Conservation (phyloP, 2,888 invertebrate species). For the Lepidochrysops patricia region DNA sequence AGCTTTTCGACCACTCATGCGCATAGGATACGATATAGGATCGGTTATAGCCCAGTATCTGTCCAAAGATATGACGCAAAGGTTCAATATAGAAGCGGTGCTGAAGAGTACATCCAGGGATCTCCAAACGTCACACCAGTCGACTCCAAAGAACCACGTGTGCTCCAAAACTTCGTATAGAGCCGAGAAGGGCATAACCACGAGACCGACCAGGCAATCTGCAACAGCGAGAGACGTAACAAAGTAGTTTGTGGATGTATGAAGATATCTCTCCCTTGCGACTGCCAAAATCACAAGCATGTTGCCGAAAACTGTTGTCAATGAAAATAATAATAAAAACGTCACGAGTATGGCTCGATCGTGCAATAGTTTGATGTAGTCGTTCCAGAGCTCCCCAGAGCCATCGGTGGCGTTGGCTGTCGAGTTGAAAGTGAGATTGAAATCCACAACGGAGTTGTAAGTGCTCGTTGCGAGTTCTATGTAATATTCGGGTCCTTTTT, state of each 20-base stretch:
- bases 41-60: slow-evolving; percentile 99
- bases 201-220: slow-evolving; percentile 95
- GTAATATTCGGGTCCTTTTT: slow-evolving; percentile 49
- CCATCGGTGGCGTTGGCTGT: slow-evolving; percentile 44
- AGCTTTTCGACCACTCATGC: slow-evolving; percentile 92
- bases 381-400: slow-evolving; percentile 53
- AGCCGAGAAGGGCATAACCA: slow-evolving; percentile 98
- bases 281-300: slow-evolving; percentile 95
- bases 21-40: slow-evolving; percentile 96
- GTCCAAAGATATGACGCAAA: slow-evolving; percentile 97
- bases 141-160: slow-evolving; percentile 94
- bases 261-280: slow-evolving; percentile 91
- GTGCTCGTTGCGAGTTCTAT: slow-evolving; percentile 37
- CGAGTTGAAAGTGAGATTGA: slow-evolving; percentile 48
- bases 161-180: slow-evolving; percentile 91
- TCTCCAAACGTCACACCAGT: slow-evolving; percentile 98
- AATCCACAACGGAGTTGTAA: slow-evolving; percentile 46
- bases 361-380: slow-evolving; percentile 66
- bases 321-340: slow-evolving; percentile 88
- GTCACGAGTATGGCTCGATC: slow-evolving; percentile 86
- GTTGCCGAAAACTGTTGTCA: slow-evolving; percentile 96
- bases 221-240: slow-evolving; percentile 97
- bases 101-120: slow-evolving; percentile 97
- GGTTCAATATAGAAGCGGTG: slow-evolving; percentile 96
- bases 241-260: slow-evolving; percentile 98